These are phyloP conservation scores for Drosophila neotestacea DNA, from an alignment of 2,888 invertebrate genomes.

Conservation along the genomic window DNA sequence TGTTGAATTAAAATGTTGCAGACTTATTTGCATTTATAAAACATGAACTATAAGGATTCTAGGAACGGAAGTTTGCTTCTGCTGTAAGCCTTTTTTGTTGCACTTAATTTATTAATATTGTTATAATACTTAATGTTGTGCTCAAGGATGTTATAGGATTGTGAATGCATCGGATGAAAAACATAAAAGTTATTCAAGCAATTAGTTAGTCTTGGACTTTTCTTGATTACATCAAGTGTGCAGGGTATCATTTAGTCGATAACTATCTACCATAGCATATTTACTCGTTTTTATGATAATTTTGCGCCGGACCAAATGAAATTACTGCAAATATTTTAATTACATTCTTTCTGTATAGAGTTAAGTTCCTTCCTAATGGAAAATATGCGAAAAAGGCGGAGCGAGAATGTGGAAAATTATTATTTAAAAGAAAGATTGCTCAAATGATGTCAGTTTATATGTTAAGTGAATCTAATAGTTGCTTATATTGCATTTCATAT, in stretches of 20 bases:
- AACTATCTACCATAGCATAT: not conserved
- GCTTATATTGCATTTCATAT: conserved; percentile 5
- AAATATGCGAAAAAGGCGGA: conserved; percentile 19
- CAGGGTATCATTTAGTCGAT: conserved; percentile 1
- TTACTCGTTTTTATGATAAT: conserved; percentile 54
- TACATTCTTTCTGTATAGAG: conserved; percentile 24
- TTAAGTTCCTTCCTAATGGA: not conserved
- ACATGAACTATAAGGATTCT: conserved; percentile 7
- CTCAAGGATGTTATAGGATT: not conserved
- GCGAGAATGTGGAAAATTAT: conserved; percentile 28
- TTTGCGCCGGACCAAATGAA: conserved; percentile 37
- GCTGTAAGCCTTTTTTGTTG: conserved; percentile 31
- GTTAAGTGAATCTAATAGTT: not conserved
- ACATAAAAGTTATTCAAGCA: not conserved
- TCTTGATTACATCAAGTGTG: not conserved
- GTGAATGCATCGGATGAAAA: not conserved
- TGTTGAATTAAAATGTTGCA: conserved; percentile 38
- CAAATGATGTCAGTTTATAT: not conserved
- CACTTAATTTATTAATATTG: conserved; percentile 63
- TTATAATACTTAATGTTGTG: conserved; percentile 29
- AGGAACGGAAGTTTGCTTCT: not conserved
- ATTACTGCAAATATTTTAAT: conserved; percentile 70
- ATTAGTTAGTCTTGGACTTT: not conserved
- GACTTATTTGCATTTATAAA: conserved; percentile 50
- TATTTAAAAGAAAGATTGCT: conserved; percentile 10